Evolutionary conservation across 2,797 vertebrate species (phyloP), one percentile per base, ranked within the genome.

Genomic region (Gallinago nigripennis): DNA sequence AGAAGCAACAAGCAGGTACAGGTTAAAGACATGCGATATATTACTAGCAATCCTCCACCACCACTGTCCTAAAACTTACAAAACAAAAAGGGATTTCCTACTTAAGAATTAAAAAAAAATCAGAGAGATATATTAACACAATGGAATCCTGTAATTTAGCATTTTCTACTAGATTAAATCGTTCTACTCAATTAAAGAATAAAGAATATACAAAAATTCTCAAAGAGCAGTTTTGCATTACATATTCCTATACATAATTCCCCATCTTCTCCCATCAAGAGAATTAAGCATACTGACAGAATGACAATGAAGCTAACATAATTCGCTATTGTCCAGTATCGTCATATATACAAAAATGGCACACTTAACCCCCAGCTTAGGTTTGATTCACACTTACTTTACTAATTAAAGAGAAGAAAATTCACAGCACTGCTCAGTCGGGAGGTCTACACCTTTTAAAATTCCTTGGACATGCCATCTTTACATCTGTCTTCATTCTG

Each of bases 401-500:
- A 86, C 84, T 95, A 86, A 92, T 88, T 92, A 92, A 96, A 94
- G 78, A 96, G 76, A 95, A 86, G 87, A 84, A 94, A 95, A 84
- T 88, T 70, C 51, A 79, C 39, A 96, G 82, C 33, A 16, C 71
- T 85, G 92, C 93, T 98, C 98, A 98, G 50, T 98, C 98, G 92
- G 98, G 98, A 96, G 98, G 98, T 96, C 98, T 98, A 97, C 98
- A 98, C 76, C 98, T 98, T 98, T 98, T 98, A 97, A 98, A 98
- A 94, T 97, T 98, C 96, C 98, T 98, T 97, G 97, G 97, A 98
- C 97, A 98, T 97, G 98, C 98, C 98, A 98, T 98, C 93, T 98
- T 98, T 88, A 98, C 96, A 97, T 97, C 96, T 94, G 96, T 98
- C 97, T 98, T 98, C 98, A 98, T 98, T 97, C 98, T 98, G 77